Percentiles rank a stretch among this genome's conserved stretches.
These are phyloP conservation scores for Cepaea nemoralis DNA, from an alignment of 1,140 invertebrate species.

Conservation along the genomic window DNA sequence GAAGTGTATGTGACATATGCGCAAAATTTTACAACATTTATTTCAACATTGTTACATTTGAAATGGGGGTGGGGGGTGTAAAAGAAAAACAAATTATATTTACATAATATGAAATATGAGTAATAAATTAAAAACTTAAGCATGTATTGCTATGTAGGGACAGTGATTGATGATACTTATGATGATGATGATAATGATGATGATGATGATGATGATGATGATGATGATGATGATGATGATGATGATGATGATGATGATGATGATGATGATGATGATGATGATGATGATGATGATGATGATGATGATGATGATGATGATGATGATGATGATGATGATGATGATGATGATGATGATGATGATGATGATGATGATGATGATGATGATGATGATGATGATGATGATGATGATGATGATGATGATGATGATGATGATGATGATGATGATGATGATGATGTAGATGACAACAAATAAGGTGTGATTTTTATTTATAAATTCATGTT, in stretches of 20 bases:
- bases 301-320: slow-evolving; percentile 43
- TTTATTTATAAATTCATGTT: too few relatives aligned
- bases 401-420: slow-evolving; percentile 33
- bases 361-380: slow-evolving; percentile 33
- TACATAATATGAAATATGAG: too few relatives aligned
- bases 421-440: slow-evolving; percentile 34
- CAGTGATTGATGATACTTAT: background rate
- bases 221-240: background rate
- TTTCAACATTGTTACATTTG: too few relatives aligned
- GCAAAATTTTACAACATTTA: too few relatives aligned
- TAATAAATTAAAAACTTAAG: too few relatives aligned
- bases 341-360: slow-evolving; percentile 32
- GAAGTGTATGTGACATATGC: too few relatives aligned
- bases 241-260: background rate
- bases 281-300: slow-evolving; percentile 24
- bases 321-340: slow-evolving; percentile 3
- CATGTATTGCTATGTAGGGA: too few relatives aligned
- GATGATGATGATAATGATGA: slow-evolving; percentile 19
- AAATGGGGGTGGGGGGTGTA: background rate
- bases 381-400: slow-evolving; percentile 23
- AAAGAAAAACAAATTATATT: too few relatives aligned
- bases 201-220: slow-evolving; percentile 13
- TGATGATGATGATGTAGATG: slow-evolving; percentile 26
- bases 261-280: background rate
- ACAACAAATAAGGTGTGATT: background rate